Conservation (phyloP, 1,140 invertebrate genomes). For the Amphibalanus amphitrite region DNA sequence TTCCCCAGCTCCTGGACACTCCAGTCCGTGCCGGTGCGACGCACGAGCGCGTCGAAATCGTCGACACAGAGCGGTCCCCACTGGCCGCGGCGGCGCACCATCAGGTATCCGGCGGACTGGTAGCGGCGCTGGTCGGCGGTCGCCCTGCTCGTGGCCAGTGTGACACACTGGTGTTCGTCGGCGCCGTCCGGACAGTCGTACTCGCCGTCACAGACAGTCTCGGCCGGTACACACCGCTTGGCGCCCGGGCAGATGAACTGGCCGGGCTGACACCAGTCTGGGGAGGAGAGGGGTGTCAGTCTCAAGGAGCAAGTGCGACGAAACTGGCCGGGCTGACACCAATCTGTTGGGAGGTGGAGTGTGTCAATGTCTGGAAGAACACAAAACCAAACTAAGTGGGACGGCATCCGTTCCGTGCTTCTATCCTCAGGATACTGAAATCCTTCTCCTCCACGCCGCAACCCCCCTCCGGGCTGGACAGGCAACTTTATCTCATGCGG, state of each 20-base stretch:
- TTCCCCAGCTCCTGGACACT: constrained; percentile 49
- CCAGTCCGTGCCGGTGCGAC: constrained; percentile 34
- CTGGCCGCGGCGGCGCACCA: constrained; percentile 49
- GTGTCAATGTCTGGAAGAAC: no score
- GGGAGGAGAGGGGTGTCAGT: no score
- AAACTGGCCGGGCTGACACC: no score
- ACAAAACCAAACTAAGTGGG: no score
- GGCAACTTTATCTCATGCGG: no score
- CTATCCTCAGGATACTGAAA: no score
- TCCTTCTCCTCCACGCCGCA: no score
- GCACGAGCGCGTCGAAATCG: constrained; percentile 39
- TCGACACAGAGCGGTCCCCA: constrained; percentile 63
- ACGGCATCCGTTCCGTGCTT: no score
- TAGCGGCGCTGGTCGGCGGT: not conserved
- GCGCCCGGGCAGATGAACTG: not conserved
- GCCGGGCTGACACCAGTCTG: not conserved
- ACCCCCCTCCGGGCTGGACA: no score
- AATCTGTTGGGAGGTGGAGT: no score
- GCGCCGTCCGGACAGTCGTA: not conserved
- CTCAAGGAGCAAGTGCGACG: no score
- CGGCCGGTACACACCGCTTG: not conserved
- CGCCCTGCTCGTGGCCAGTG: not conserved
- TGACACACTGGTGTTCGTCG: not conserved
- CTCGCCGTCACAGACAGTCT: not conserved
- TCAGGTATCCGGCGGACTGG: constrained; percentile 38